These are phyloP conservation scores for Diaperis boleti DNA, from an alignment of 2,888 invertebrate species.

Conservation along the genomic window DNA sequence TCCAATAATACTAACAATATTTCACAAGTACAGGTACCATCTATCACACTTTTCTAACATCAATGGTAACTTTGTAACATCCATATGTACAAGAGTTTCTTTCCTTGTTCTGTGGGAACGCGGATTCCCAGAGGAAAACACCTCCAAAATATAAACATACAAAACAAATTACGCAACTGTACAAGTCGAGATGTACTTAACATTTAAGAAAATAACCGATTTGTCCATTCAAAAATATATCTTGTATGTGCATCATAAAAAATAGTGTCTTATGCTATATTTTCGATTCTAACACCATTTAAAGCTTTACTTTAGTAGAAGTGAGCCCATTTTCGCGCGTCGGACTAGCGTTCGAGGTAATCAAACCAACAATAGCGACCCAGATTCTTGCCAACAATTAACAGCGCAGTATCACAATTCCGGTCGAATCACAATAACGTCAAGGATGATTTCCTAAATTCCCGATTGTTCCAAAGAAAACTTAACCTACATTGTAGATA, in stretches of 20 bases:
- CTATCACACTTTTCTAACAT: conserved; percentile 60
- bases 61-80: conserved; percentile 54
- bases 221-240: conserved; percentile 59
- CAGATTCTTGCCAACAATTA: conserved; percentile 26
- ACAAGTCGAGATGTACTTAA: conserved; percentile 43
- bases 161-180: conserved; percentile 51
- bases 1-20: conserved; percentile 45
- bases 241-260: conserved; percentile 60
- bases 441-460: background rate
- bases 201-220: conserved; percentile 44
- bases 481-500: background rate
- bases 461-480: background rate
- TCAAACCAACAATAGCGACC: conserved; percentile 28
- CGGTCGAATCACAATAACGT: conserved; percentile 2
- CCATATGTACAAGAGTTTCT: conserved; percentile 46
- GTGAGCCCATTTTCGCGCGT: conserved; percentile 49
- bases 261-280: conserved; percentile 55
- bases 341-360: conserved; percentile 40
- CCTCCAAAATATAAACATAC: conserved; percentile 43
- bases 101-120: too few species aligned
- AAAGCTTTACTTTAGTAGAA: conserved; percentile 53
- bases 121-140: too few species aligned
- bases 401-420: conserved; percentile 38
- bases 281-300: conserved; percentile 53
- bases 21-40: conserved; percentile 57